Percentiles rank a stretch among this genome's conserved stretches.
These are phyloP conservation scores for Ammodramus savannarum DNA, from an alignment of 2,113 vertebrate species.

Conservation along the genomic window DNA sequence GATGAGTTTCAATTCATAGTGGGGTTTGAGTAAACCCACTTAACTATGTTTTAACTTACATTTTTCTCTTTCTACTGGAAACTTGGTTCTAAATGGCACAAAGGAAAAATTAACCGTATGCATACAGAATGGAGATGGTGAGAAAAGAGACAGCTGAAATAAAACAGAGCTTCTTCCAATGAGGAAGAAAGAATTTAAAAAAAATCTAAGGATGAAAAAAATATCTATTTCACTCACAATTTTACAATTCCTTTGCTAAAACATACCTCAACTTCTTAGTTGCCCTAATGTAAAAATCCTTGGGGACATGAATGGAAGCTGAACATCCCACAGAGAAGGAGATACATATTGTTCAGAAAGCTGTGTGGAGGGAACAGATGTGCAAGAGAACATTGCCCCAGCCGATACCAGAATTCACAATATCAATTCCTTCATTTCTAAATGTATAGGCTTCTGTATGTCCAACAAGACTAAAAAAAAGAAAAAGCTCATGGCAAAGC, in stretches of 20 bases:
- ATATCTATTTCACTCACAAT: not conserved
- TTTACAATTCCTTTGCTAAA: not conserved
- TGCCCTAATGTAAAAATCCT: not conserved
- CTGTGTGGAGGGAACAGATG: accelerated
- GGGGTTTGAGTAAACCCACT: not conserved
- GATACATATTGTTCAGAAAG: not conserved
- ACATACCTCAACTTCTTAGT: not conserved
- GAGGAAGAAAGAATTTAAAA: not conserved
- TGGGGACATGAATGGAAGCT: not conserved
- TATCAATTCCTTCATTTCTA: not conserved
- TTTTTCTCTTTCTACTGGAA: constrained; percentile 31
- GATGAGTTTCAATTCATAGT: constrained; percentile 29
- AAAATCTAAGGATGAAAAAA: too few species aligned
- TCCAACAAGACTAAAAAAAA: not conserved
- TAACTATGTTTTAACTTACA: not conserved
- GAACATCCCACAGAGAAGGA: not conserved
- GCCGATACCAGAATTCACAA: not conserved
- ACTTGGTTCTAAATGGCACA: not conserved
- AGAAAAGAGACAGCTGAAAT: not conserved
- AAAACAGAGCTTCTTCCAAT: not conserved
- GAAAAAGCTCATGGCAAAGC: not conserved
- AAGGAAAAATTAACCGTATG: not conserved
- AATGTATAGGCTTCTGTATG: not conserved
- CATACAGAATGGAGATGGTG: not conserved
- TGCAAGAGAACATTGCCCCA: accelerated